Percentiles rank a stretch among this genome's conserved stretches.
These are phyloP conservation scores for Diplogasteroides magnus DNA, from an alignment of 1,140 invertebrate species.

Conservation along the genomic window DNA sequence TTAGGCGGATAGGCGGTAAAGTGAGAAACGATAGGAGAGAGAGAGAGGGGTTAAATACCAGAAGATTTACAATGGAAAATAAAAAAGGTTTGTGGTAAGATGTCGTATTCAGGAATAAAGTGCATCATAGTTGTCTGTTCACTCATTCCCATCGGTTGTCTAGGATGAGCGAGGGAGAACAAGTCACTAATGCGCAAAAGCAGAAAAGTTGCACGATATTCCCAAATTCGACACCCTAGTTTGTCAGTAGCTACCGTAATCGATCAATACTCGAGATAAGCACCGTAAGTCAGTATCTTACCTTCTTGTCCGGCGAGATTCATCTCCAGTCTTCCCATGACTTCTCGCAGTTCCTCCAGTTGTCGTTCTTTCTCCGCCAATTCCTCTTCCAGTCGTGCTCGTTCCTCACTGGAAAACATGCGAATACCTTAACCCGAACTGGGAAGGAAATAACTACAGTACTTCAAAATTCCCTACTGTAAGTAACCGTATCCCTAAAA, in stretches of 20 bases:
- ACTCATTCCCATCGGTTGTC: too few species aligned
- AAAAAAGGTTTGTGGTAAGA: slow-evolving; percentile 1
- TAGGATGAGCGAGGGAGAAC: too few species aligned
- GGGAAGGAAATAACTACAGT: too few species aligned
- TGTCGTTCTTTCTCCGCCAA: slow-evolving; percentile 15
- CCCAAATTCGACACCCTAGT: not conserved
- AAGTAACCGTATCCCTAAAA: too few species aligned
- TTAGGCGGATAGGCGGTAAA: not conserved
- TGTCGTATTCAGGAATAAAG: too few species aligned
- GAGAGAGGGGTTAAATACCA: too few species aligned
- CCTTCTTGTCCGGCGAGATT: not conserved
- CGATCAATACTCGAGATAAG: not conserved
- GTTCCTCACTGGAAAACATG: not conserved
- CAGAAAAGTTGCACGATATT: too few species aligned
- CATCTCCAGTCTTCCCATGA: not conserved
- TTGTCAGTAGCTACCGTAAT: not conserved
- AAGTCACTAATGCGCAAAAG: too few species aligned
- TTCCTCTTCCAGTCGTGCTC: not conserved
- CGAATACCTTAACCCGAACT: too few species aligned
- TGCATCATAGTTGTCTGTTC: too few species aligned
- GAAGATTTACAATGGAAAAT: not conserved
- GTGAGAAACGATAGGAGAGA: not conserved
- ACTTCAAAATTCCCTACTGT: too few species aligned
- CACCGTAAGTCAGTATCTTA: not conserved
- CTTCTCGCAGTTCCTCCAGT: not conserved